Conservation (phyloP, 1,140 invertebrate species). For the Ostrea denselamellosa region DNA sequence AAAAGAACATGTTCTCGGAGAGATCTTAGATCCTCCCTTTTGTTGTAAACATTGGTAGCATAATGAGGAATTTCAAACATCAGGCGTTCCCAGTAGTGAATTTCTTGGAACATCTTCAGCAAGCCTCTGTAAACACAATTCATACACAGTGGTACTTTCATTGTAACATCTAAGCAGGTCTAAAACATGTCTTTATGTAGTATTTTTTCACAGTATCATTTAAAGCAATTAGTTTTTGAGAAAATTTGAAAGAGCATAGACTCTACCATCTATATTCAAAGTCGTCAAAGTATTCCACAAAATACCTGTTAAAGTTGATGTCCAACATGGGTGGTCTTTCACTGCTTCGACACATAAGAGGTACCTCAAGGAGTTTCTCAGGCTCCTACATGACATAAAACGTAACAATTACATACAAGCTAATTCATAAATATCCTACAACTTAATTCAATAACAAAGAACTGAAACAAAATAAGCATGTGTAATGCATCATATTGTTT, state of each 20-base stretch:
- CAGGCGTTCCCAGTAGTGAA: slow-evolving; percentile 85
- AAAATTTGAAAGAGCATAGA: background rate
- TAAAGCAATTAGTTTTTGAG: background rate
- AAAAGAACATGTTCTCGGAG: slow-evolving; percentile 87
- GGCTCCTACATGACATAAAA: slow-evolving; percentile 78
- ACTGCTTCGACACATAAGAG: slow-evolving; percentile 85
- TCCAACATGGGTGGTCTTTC: slow-evolving; percentile 85
- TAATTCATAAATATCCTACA: too few relatives aligned
- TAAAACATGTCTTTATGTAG: background rate
- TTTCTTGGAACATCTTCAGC: slow-evolving; percentile 84
- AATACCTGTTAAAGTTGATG: slow-evolving; percentile 88
- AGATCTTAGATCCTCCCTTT: slow-evolving; percentile 83
- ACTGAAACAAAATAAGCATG: too few relatives aligned
- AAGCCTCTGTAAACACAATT: slow-evolving; percentile 77
- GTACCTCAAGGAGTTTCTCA: slow-evolving; percentile 83
- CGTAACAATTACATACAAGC: too few relatives aligned
- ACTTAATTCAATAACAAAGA: too few relatives aligned
- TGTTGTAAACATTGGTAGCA: slow-evolving; percentile 81
- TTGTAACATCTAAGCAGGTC: background rate
- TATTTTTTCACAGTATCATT: background rate
- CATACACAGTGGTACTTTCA: background rate
- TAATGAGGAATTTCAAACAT: slow-evolving; percentile 85
- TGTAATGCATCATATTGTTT: too few relatives aligned
- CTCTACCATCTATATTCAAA: background rate
- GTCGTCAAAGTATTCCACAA: background rate